phyloP scores from a whole-genome alignment of 2,888 invertebrate genomes.

The Ptilodon capucinus region DNA sequence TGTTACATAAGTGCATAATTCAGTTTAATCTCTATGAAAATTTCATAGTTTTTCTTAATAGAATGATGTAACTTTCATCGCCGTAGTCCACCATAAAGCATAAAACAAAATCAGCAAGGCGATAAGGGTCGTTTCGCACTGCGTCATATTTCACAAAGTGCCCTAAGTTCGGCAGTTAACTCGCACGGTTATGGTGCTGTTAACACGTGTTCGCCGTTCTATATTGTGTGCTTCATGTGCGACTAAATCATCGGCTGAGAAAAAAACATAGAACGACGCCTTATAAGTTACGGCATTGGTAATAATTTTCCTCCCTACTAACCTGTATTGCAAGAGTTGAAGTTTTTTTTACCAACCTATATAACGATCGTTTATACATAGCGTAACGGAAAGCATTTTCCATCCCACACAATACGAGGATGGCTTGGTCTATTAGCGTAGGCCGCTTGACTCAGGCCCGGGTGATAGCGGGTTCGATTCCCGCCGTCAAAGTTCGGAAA shows the following conservation, averaged over 20 bases:
- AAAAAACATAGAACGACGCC: conserved; percentile 45
- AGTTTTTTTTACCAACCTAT: too few relatives aligned
- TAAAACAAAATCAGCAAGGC: conserved; percentile 59
- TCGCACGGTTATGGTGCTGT: conserved; percentile 74
- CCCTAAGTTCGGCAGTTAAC: conserved; percentile 80
- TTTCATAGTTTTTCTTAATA: neutral
- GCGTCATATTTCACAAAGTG: conserved; percentile 80
- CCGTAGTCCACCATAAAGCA: conserved; percentile 15
- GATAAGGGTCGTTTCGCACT: conserved; percentile 68
- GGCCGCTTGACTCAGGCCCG: too few relatives aligned
- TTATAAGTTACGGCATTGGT: neutral
- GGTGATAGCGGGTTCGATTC: too few relatives aligned
- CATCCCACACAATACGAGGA: too few relatives aligned
- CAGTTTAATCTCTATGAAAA: neutral
- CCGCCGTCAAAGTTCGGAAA: too few relatives aligned
- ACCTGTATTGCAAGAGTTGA: too few relatives aligned
- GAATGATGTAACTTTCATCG: conserved; percentile 2
- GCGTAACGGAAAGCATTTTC: too few relatives aligned
- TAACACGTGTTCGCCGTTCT: conserved; percentile 76
- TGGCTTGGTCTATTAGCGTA: too few relatives aligned
- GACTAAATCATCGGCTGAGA: conserved; percentile 61
- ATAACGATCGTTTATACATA: too few relatives aligned
- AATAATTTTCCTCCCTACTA: too few relatives aligned
- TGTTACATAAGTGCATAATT: neutral
- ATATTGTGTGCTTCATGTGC: conserved; percentile 61